Percentiles rank a stretch among this genome's conserved stretches.
These are phyloP conservation scores for Ictalurus punctatus DNA, from an alignment of 2,113 vertebrate genomes.

Conservation along the genomic window DNA sequence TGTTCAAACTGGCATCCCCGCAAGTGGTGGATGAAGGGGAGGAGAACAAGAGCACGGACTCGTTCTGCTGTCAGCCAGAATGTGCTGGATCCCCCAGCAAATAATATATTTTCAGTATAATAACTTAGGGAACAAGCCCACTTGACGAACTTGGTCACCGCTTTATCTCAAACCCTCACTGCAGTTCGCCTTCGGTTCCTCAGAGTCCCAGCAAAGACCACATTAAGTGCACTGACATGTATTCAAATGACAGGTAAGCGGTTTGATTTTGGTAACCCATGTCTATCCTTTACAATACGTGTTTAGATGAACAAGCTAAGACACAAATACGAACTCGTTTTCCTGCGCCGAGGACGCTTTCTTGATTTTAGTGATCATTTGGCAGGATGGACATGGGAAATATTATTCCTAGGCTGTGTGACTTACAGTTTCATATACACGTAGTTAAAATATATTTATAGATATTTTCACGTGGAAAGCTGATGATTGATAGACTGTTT, in stretches of 20 bases:
- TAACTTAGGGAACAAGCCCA: neutral
- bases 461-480: neutral
- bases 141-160: neutral
- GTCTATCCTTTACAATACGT: neutral
- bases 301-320: neutral
- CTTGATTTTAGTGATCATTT: neutral
- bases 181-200: neutral
- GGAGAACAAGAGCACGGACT: slow-evolving; percentile 14
- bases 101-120: neutral
- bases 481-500: neutral
- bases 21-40: slow-evolving; percentile 7
- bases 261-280: neutral
- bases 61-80: neutral
- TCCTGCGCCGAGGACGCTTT: neutral
- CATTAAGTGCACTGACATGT: neutral
- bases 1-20: slow-evolving; percentile 24
- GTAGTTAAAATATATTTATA: neutral
- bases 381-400: neutral
- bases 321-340: neutral
- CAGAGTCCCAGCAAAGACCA: neutral
- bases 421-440: neutral
- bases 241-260: neutral
- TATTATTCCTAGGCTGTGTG: neutral
- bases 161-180: neutral
- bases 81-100: neutral